These are phyloP conservation scores for Anthonomus grandis DNA, from an alignment of 1,140 invertebrate species.

Conservation along the genomic window DNA sequence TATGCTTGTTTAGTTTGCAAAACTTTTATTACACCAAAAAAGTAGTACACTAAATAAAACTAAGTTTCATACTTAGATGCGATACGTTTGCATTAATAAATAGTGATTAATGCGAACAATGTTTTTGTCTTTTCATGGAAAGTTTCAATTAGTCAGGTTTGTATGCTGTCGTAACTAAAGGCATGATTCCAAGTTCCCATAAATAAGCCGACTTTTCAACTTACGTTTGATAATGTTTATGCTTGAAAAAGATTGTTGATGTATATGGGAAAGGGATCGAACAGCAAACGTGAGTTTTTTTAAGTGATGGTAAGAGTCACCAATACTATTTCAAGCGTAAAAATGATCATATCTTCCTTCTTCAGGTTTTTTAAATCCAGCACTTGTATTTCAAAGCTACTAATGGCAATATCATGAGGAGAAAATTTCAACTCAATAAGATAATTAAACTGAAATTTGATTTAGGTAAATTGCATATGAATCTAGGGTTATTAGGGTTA, in stretches of 20 bases:
- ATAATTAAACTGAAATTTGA: no score
- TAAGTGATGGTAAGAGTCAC: no score
- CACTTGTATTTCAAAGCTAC: no score
- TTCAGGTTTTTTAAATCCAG: no score
- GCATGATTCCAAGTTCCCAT: slow-evolving; percentile 27
- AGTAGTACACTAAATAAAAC: slow-evolving; percentile 24
- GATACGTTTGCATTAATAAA: no score
- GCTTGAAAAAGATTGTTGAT: slow-evolving; percentile 23
- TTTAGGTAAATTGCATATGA: no score
- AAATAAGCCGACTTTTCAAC: slow-evolving; percentile 26
- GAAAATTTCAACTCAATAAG: no score
- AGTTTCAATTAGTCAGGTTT: slow-evolving; percentile 29
- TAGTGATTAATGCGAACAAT: slow-evolving; percentile 20
- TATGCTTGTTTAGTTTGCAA: slow-evolving; percentile 24
- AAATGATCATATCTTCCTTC: no score
- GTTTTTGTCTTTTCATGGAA: slow-evolving; percentile 24
- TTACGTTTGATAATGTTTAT: slow-evolving; percentile 28
- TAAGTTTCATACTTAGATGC: slow-evolving; percentile 17
- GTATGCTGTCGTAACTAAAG: no score
- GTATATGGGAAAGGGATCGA: slow-evolving; percentile 24
- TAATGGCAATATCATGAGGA: no score
- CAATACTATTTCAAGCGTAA: no score
- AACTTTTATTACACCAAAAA: slow-evolving; percentile 24
- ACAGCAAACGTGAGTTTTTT: slow-evolving; percentile 5
- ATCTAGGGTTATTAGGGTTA: no score